A percentile compares a stretch with the other conserved stretches of the same genome.
These are phyloP conservation scores for Hafferia zeledoni DNA, from an alignment of 2,797 vertebrate species.

Conservation along the genomic window DNA sequence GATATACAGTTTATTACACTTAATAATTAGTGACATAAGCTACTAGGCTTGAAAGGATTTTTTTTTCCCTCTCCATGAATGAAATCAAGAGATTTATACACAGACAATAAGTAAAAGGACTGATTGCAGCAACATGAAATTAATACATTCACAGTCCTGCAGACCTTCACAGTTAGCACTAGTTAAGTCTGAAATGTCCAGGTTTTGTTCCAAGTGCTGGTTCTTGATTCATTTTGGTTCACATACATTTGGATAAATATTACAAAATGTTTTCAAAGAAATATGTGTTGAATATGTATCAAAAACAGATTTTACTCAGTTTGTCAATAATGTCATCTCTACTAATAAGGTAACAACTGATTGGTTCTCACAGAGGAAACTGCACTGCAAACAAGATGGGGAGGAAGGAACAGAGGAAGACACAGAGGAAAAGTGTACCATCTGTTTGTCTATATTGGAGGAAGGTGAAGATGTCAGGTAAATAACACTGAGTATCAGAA, in stretches of 20 bases:
- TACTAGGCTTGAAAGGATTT: neutral
- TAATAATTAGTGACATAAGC: neutral
- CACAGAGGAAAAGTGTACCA: slow-evolving; percentile 99
- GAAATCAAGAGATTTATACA: neutral
- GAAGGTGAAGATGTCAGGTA: slow-evolving; percentile 97
- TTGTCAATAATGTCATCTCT: slow-evolving; percentile 87
- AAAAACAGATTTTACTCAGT: slow-evolving; percentile 77
- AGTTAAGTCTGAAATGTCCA: neutral
- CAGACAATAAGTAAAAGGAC: neutral
- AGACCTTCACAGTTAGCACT: neutral
- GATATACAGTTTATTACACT: neutral
- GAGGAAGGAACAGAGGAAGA: slow-evolving; percentile 97
- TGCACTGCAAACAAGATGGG: slow-evolving; percentile 95
- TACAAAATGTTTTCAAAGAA: slow-evolving; percentile 19
- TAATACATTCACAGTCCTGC: neutral
- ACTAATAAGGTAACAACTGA: slow-evolving; percentile 89
- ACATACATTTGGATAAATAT: neutral
- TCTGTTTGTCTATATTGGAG: slow-evolving; percentile 98
- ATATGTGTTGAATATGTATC: slow-evolving; percentile 50
- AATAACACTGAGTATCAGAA: neutral
- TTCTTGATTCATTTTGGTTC: neutral
- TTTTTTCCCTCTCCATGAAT: neutral
- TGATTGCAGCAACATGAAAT: neutral
- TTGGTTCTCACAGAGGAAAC: slow-evolving; percentile 97
- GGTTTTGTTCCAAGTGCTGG: neutral